Base-by-base conservation (phyloP, 2,888 invertebrate species). In the Rhagonycha lutea region DNA sequence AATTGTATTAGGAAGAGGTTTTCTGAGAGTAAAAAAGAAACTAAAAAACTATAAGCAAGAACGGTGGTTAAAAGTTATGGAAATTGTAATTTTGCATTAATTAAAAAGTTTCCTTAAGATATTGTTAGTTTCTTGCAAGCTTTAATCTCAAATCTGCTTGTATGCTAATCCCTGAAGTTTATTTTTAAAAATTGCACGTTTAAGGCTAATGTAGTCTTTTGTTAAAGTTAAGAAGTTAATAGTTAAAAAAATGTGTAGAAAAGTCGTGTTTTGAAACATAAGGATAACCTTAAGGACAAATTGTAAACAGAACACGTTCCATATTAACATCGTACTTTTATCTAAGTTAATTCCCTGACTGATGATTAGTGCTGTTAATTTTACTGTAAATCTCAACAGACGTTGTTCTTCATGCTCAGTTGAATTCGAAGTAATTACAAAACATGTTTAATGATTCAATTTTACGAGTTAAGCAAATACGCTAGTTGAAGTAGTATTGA, bases 281-380 rank as follows among this genome's bases (percentile, higher is more conserved):
- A 65, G 32, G 29, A 63, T 24, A 69, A 47, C 71, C 63, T 74
- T 69, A 29, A 74, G 65, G 28, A 47, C n/a, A 62, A 69, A 65
- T 29, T 73, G 68, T 74, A 80, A 75, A 69, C 80, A 76, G 69
- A 70, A 75, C 80, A 80, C 80, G 80, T 80, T 72, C 78, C 74
- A 79, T 77, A 80, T 80, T 80, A 80, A 80, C 80, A 80, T 80
- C 78, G 79, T 80, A 75, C 78, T 79, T 78, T 74, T 75, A 78
- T 74, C 75, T 72, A 65, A 74, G 60, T 32, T 77, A 78, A 79
- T 70, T 78, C 80, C 76, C 78, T 73, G 71, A 80, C 74, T 79
- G 71, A 79, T 78, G 78, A 76, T 78, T 78, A 78, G 71, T 67
- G 69, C 73, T 68, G 73, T 76, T 77, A 79, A 79, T 79, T 80